A percentile compares a stretch with the other conserved stretches of the same genome.
These are phyloP conservation scores for Maniola jurtina DNA, from an alignment of 1,140 invertebrate genomes.

Conservation along the genomic window DNA sequence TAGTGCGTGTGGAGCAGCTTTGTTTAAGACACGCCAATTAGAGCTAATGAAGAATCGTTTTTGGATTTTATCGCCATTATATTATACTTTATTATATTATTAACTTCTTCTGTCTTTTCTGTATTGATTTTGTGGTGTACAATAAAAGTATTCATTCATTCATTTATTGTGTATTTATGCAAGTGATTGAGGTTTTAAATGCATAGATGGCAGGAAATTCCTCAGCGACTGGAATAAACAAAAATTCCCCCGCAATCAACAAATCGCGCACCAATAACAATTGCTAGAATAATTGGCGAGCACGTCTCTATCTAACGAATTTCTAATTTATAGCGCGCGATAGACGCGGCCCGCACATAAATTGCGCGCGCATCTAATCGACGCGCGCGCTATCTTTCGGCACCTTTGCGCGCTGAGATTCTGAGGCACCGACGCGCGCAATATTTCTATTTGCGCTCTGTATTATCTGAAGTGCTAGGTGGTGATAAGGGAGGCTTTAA, in stretches of 20 bases:
- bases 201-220: too few species aligned
- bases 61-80: neutral
- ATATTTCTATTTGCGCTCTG: constrained; percentile 59
- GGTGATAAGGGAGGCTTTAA: constrained; percentile 56
- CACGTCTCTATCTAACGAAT: constrained; percentile 74
- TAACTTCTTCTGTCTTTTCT: too few species aligned
- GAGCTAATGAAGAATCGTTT: constrained; percentile 52
- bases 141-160: too few species aligned
- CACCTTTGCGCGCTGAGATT: constrained; percentile 64
- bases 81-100: neutral
- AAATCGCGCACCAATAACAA: constrained; percentile 35
- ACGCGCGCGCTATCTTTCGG: constrained; percentile 62
- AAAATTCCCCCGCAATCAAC: constrained; percentile 14
- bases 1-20: constrained; percentile 45
- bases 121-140: too few species aligned
- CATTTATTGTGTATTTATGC: too few species aligned
- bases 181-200: too few species aligned
- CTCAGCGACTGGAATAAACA: neutral
- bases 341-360: constrained; percentile 55
- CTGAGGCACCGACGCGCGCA: constrained; percentile 49
- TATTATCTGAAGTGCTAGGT: constrained; percentile 58
- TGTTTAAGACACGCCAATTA: constrained; percentile 66
- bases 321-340: constrained; percentile 73
- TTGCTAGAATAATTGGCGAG: constrained; percentile 57
- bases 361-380: constrained; percentile 69